Evolutionary conservation across 2,113 vertebrate genomes (phyloP), one percentile per base, ranked within the genome.

Genomic region (Myanophis thanlyinensis): DNA sequence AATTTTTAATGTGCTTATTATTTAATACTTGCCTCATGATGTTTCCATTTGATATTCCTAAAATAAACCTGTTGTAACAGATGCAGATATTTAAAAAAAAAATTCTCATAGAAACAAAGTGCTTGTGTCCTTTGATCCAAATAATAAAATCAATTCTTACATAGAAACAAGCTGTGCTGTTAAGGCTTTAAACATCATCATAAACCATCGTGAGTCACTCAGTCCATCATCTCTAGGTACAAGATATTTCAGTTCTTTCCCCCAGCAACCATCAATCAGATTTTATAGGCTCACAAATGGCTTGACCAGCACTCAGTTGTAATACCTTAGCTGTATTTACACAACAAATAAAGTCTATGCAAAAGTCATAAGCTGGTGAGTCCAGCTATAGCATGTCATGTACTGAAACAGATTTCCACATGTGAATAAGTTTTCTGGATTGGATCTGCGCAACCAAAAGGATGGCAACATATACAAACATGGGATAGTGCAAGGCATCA

Each of bases 141-240:
- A 94, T 93, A 96, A 96, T 97, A 97, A 97, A 97, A 97, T 89
- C 94, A 92, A 89, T 91, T 97, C 91, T 96, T 95, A 95, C 87
- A 93, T 94, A 92, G 92, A 97, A 97, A 97, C 93, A 95, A 95
- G 94, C 85, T 96, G 93, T 95, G 91, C 94, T 95, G 95, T 97
- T 97, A 96, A 96, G 93, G 90, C 85, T 94, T 97, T 97, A 97
- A 95, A 97, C 93, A 96, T 96, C 88, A 95, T 94, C 95, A 5
- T 97, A 97, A 97, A 96, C 94, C 89, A 94, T 95, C 94, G 93
- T 97, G 93, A 97, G 95, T 95, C 93, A 94, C 80, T 96, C 91
- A 93, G 92, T 96, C 97, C 92, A 94, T 97, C 96, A 95, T 96
- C 95, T 96, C 92, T 94, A 95, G 96, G 95, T 95, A 95, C 88